Base-by-base conservation (phyloP, 2,113 vertebrate genomes). In the Chrysemys picta region DNA sequence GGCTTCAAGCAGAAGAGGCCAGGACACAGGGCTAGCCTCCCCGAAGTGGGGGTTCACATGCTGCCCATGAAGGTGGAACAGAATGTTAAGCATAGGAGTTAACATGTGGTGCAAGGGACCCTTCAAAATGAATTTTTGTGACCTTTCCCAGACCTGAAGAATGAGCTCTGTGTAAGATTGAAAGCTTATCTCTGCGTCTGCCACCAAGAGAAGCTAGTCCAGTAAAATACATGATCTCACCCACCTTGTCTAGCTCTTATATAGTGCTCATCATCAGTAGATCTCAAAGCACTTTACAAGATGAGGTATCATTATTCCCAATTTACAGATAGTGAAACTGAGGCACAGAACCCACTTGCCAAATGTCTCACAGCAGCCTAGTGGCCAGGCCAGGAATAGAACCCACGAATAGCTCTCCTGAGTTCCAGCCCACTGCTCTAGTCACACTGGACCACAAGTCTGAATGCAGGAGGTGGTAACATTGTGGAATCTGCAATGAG, bases 361-460 rank as follows among this genome's bases (percentile, higher is more conserved):
- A 65, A 38, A 13, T 5, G 88, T 65, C 57, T 11, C 24, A 5
- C 53, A 0, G 22, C 11, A 22, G 5, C 31, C 62, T 45, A 72
- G 56, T 62, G 8, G 1, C 5, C 4, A 6, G 1, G 42, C 42
- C 25, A 47, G 75, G 42, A 72, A 72, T 22, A 72, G 19, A n/a
- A 38, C 9, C 65, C 53, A 54, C 5, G 1, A 54, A 54, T 54
- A 54, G 53, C 53, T 62, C 21, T 75, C 69, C 69, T 75, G n/a
- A 38, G n/a, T 75, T 42, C n/a, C 65, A n/a, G n/a, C 38, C 69
- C 21, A 24, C n/a, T 19, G n/a, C 75, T 29, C 45, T 78, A 29
- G 4, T 10, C 8, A 19, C 1, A 19, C 1, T 3, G 38, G 31
- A 56, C 27, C 17, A 29, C 0, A 0, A 1, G 17, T 1, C 0